Conservation (phyloP, 2,113 vertebrate species). For the Symphodus melops region DNA sequence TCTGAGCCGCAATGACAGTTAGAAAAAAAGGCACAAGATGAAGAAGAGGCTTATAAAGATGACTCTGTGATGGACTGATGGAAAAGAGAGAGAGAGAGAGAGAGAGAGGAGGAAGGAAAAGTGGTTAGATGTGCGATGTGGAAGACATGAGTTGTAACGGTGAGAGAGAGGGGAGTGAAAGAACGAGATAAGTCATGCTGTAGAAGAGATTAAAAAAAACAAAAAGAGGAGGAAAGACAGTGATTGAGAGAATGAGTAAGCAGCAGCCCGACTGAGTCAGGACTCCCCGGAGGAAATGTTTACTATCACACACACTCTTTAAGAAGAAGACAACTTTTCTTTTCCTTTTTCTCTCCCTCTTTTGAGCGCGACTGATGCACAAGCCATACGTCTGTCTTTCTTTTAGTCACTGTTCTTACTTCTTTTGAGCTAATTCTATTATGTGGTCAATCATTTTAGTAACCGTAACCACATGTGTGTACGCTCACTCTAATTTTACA, state of each 20-base stretch:
- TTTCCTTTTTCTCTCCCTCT: constrained; percentile 21
- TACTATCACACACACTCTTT: constrained; percentile 42
- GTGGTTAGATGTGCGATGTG: not conserved
- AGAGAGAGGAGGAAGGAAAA: constrained; percentile 5
- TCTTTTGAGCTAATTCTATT: constrained; percentile 33
- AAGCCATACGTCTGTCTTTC: constrained; percentile 20
- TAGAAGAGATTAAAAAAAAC: constrained; percentile 28
- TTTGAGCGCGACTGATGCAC: constrained; percentile 44
- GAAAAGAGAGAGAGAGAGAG: constrained; percentile 43
- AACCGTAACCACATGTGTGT: constrained; percentile 33
- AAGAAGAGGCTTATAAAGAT: constrained; percentile 38
- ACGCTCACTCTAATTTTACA: constrained; percentile 15
- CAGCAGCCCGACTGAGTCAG: constrained; percentile 57
- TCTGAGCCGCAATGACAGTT: constrained; percentile 65
- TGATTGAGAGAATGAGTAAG: constrained; percentile 66
- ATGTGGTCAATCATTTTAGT: constrained; percentile 46
- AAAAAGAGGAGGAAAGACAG: constrained; percentile 36
- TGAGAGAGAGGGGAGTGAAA: not conserved
- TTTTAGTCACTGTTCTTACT: not conserved
- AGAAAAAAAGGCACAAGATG: constrained; percentile 65
- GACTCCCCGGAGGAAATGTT: constrained; percentile 62
- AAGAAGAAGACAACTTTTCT: constrained; percentile 32
- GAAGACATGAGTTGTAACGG: not conserved
- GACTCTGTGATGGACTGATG: constrained; percentile 68
- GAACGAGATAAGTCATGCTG: constrained; percentile 22